Base-by-base conservation (phyloP, 2,888 invertebrate species). In the Drosophila diplacantha region DNA sequence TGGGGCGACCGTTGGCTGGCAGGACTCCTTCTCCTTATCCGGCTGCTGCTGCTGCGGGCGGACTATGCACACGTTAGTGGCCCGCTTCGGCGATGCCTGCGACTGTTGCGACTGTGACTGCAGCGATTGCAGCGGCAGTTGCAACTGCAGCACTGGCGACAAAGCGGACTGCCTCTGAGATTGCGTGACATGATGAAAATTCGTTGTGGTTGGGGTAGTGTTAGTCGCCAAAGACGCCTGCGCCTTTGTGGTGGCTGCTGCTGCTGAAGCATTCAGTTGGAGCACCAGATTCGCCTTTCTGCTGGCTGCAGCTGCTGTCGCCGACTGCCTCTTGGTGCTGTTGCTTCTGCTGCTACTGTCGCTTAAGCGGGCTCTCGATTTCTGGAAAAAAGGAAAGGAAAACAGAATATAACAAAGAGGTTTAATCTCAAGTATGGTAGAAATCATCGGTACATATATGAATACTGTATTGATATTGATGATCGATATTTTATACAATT, bases 121-220 rank as follows among this genome's bases (percentile, higher is more conserved):
- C 35, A 31, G 54, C 32, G 67, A 44, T 18, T 70, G 66, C 67
- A 76, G 72, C 67, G 83, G 82, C 63, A 68, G 50, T 69, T 75
- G 71, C 63, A 73, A 53, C 56, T 73, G 72, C 65, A 71, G 64
- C 54, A 73, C 76, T 55, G 64, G 54, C 56, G 73, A 69, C 55
- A 69, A 69, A 52, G 62, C 61, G 43, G 69, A 72, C 41, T 43
- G 58, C 54, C 63, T 66, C 70, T 84, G 77, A 80, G 84, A 82
- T 83, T 85, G 85, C 71, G 79, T 80, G 83, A 81, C 81, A 78
- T 77, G 78, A 74, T 83, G 85, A 57, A 81, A 80, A 79, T 77
- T 81, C 76, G 84, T 83, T 74, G 74, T 31, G 47, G 60, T 49
- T 67, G 62, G 24, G 24, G 7, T 7, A 64, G 62, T 44, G 51